A percentile compares a stretch with the other conserved stretches of the same genome.
Conservation (phyloP, 2,888 invertebrate species). For the Orthosia gracilis region DNA sequence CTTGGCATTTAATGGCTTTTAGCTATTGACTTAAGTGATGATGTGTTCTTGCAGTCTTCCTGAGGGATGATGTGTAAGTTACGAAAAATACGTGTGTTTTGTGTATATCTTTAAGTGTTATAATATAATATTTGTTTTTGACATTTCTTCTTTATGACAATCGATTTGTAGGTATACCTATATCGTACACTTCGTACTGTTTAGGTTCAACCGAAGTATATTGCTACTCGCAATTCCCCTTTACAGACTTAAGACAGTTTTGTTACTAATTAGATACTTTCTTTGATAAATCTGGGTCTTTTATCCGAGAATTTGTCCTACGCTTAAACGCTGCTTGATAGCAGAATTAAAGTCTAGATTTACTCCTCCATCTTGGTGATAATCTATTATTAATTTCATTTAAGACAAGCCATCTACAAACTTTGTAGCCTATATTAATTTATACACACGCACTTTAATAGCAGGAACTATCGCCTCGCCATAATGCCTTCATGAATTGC, state of each 20-base stretch:
- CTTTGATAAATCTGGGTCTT: background rate
- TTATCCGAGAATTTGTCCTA: background rate
- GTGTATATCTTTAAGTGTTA: background rate
- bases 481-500: conserved; percentile 9
- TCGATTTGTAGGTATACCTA: background rate
- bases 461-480: background rate
- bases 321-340: conserved; percentile 3
- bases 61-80: background rate
- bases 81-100: background rate
- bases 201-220: too few species aligned
- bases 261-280: too few species aligned
- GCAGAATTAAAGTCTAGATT: conserved; percentile 2
- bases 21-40: background rate
- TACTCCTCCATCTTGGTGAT: background rate
- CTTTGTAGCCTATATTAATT: background rate
- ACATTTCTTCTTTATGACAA: too few species aligned
- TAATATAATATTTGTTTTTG: background rate
- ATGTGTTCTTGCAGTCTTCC: background rate
- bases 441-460: background rate
- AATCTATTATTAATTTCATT: conserved; percentile 18
- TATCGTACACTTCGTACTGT: too few species aligned
- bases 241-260: background rate
- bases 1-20: conserved; percentile 11
- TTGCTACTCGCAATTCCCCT: too few species aligned
- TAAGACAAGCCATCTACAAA: background rate